Evolutionary conservation across 2,888 invertebrate species (phyloP), one percentile per base, ranked within the genome.

Genomic region (Ischnura elegans): DNA sequence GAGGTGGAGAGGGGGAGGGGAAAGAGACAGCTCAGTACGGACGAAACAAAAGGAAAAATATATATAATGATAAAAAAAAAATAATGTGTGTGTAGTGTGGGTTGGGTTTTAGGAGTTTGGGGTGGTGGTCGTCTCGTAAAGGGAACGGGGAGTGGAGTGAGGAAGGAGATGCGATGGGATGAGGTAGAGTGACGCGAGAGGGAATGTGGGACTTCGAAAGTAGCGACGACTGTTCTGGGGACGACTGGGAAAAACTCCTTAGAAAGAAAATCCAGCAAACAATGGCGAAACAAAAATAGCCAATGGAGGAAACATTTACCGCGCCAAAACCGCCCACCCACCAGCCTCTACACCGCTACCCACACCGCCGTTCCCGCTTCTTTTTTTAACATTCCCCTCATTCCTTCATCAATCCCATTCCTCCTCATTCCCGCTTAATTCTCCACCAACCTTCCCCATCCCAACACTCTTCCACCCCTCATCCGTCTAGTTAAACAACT

Each of bases 241-340:
- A 19, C 76, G 76, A 76, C 76, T 76, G 76, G 86, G 46, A 86
- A 51, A 51, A 51, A 61, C 90, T 90, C 61, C 90, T 90, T 66
- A 90, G 90, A 90, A 55, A 66, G 66, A 51, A 55, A 90, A 55
- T 90, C 66, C 61, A 66, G 43, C 55, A 90, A 90, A 90, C 90
- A 90, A 90, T 90, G 90, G 90, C 90, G 90, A 90, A 90, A 90
- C 90, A 90, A 90, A 90, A 90, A 90, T 90, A 90, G 90, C 90
- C 90, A 90, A 90, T 90, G 90, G 90, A 90, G 61, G 90, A 90
- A 61, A 90, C 90, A 55, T 90, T 55, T 55, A 55, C 10, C 36
- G 55, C 55, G 29, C n/a, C 25, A 43, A 36, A 61, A 21, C 45
- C 90, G n/a, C 47, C 51, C 61, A n/a, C 51, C 87, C 16, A 19